Evolutionary conservation across 2,797 vertebrate genomes (phyloP).

Genomic region (Babyrousa celebensis): DNA sequence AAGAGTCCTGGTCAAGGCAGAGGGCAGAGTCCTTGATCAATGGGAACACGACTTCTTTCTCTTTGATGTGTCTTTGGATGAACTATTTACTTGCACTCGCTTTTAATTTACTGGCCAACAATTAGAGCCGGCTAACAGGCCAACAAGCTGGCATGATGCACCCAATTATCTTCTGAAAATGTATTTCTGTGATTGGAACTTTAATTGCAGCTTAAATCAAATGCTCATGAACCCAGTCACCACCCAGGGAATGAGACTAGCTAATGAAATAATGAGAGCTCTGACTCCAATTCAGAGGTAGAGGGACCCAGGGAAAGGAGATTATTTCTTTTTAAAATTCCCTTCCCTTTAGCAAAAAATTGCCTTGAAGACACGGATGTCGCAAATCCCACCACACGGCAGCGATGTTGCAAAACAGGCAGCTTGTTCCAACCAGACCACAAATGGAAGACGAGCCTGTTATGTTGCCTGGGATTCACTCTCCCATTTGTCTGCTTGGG

Average conservation of each 20-base stretch:
- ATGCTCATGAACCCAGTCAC: constrained; percentile 69
- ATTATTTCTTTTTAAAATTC: background rate
- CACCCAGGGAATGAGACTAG: constrained; percentile 54
- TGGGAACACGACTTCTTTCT: constrained; percentile 78
- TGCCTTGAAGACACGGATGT: constrained; percentile 55
- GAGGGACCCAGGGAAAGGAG: background rate
- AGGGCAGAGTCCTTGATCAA: constrained; percentile 81
- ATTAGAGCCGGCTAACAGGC: constrained; percentile 79
- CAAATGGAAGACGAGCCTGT: background rate
- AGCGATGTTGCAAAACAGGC: background rate
- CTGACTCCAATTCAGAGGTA: constrained; percentile 62
- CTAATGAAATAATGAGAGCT: constrained; percentile 69
- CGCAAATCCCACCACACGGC: constrained; percentile 64
- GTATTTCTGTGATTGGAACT: constrained; percentile 82
- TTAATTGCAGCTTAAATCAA: constrained; percentile 85
- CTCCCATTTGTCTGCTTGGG: constrained; percentile 63
- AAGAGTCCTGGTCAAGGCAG: constrained; percentile 71
- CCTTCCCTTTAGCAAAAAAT: background rate
- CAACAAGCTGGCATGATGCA: constrained; percentile 2
- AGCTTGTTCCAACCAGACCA: constrained; percentile 55
- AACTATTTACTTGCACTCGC: constrained; percentile 82
- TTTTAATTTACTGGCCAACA: constrained; percentile 83
- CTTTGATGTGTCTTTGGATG: constrained; percentile 71
- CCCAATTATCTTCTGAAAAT: constrained; percentile 84
- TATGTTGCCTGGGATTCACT: constrained; percentile 20